A percentile compares a stretch with the other conserved stretches of the same genome.
Conservation (phyloP, 2,797 vertebrate genomes). For the Percopsis omiscomaycus region DNA sequence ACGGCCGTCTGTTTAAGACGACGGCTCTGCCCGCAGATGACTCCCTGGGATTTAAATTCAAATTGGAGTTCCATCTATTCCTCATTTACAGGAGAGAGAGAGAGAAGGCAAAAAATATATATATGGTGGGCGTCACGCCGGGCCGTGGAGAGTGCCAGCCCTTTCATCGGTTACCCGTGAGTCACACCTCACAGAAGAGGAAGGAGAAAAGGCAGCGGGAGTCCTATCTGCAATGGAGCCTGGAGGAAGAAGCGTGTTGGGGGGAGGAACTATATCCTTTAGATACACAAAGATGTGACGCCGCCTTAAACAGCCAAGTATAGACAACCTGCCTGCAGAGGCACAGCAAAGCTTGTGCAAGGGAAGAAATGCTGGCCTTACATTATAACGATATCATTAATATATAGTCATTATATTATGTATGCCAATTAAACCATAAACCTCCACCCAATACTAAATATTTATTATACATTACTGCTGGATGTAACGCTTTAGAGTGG, state of each 20-base stretch:
- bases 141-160: constrained; percentile 39
- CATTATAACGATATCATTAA: too few relatives aligned
- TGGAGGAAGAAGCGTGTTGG: constrained; percentile 60
- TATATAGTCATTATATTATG: too few relatives aligned
- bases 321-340: constrained; percentile 51
- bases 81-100: constrained; percentile 32
- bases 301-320: constrained; percentile 42
- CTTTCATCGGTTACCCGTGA: constrained; percentile 48
- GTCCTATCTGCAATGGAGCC: constrained; percentile 37
- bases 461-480: neutral
- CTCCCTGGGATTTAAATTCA: constrained; percentile 61
- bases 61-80: constrained; percentile 52
- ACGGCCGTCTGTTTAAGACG: constrained; percentile 29
- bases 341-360: constrained; percentile 38
- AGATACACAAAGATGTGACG: constrained; percentile 64
- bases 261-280: constrained; percentile 50
- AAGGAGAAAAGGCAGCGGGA: constrained; percentile 10
- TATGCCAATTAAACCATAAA: constrained; percentile 15
- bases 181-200: constrained; percentile 34
- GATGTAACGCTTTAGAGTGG: constrained; percentile 24
- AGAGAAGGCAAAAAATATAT: constrained; percentile 19
- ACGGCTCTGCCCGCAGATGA: constrained; percentile 35
- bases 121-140: constrained; percentile 35
- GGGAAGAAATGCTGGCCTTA: constrained; percentile 6
- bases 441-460: constrained; percentile 6